Evolutionary conservation across 2,113 vertebrate species (phyloP), one percentile per base, ranked within the genome.

Genomic region (Lasiurus cinereus): DNA sequence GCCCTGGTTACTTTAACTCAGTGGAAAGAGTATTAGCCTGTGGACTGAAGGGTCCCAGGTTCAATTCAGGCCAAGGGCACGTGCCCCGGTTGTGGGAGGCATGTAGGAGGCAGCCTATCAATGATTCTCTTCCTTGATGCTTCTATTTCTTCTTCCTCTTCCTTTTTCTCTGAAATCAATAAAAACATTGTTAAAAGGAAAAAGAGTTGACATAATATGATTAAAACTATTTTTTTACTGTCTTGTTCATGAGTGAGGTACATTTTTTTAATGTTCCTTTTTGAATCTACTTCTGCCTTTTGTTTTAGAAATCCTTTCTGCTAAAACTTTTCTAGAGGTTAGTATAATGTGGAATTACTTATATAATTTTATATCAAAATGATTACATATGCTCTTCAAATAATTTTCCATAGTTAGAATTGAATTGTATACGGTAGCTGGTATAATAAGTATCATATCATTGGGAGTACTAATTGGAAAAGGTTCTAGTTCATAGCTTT

Each of bases 391-490:
- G 15, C 29, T 90, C 69, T 88, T 64, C n/a, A 54, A 19, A 33
- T 83, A 27, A 31, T 85, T 90, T 92, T 73, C 33, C 13, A n/a
- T 67, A 79, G 56, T 29, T 67, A 46, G 22, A 39, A 84, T 59
- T 87, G 48, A 95, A 79, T 72, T 84, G 14, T 73, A 2, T 83
- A 16, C 87, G 39, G 31, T 90, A 76, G 24, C 14, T 78, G n/a
- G 3, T 70, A 8, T 33, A 64, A 2, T 64, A 39, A 9, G 6
- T 83, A 4, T 43, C 18, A 5, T 82, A n/a, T 88, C 22, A 74
- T 83, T 93, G 90, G 48, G 33, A 79, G 36, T 72, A 87, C 8
- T 82, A 79, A 83, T n/a, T 78, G 22, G 48, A 67, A 77, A 90
- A 83, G 27, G 10, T 82, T 83, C 24, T 92, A 83, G 39, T 86